Evolutionary conservation across 2,797 vertebrate genomes (phyloP).

Genomic region (Ptychobarbus kaznakovi): DNA sequence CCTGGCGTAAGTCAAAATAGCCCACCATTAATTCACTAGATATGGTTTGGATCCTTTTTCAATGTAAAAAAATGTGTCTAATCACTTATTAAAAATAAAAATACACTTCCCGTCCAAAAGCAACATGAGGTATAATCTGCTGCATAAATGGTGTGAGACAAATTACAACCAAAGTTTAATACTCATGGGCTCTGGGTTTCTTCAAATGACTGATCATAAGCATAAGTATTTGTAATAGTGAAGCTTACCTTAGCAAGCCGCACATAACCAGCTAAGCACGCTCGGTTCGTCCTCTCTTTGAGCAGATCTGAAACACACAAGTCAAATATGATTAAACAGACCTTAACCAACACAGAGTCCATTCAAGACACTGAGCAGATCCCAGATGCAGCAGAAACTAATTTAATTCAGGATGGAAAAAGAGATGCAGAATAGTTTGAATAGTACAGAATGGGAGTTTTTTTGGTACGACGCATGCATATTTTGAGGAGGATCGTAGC

Average conservation of each 20-base stretch:
- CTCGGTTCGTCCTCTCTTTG: not conserved
- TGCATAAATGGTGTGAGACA: not conserved
- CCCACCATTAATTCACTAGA: not conserved
- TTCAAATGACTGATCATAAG: not conserved
- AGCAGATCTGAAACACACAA: not conserved
- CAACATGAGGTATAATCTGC: not conserved
- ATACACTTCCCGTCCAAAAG: not conserved
- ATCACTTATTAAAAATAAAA: not conserved
- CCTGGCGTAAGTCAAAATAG: not conserved
- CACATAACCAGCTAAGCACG: not conserved
- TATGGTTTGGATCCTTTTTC: not conserved
- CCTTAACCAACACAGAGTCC: slow-evolving; percentile 4
- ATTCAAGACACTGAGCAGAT: slow-evolving; percentile 28
- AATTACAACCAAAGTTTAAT: not conserved
- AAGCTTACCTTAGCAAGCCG: not conserved
- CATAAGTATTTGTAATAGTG: not conserved
- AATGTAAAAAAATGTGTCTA: not conserved
- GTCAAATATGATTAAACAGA: slow-evolving; percentile 27
- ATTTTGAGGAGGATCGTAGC: not conserved
- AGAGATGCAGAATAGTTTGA: not conserved
- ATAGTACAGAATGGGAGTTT: not conserved
- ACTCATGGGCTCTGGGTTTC: not conserved
- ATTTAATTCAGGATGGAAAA: slow-evolving; percentile 17
- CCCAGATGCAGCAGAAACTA: not conserved
- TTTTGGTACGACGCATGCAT: not conserved